A percentile compares a stretch with the other conserved stretches of the same genome.
Evolutionary conservation across 1,140 invertebrate species (phyloP).

Genomic region (Penaeus chinensis): DNA sequence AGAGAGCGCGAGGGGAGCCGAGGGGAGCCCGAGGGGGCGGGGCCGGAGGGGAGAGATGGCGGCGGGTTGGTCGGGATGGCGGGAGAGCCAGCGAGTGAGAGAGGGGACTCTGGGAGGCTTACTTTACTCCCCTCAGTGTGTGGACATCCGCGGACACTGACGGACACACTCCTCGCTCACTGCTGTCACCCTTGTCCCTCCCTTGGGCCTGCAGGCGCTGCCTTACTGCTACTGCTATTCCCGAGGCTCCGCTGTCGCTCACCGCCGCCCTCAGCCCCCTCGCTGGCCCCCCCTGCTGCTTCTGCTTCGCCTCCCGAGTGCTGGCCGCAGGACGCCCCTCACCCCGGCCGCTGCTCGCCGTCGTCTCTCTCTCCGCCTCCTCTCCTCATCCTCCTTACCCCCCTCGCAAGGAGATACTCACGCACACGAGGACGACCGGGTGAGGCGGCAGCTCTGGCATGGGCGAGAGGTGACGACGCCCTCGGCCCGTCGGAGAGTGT

Average conservation of each 20-base stretch:
- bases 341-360: too few species aligned
- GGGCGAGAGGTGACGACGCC: too few species aligned
- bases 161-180: slow-evolving; percentile 19
- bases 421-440: too few species aligned
- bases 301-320: too few species aligned
- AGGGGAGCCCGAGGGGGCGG: slow-evolving; percentile 41
- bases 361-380: too few species aligned
- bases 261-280: too few species aligned
- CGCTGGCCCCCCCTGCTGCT: neutral
- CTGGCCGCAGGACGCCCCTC: too few species aligned
- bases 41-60: slow-evolving; percentile 11
- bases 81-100: slow-evolving; percentile 24
- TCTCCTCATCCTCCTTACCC: too few species aligned
- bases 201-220: neutral
- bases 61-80: slow-evolving; percentile 23
- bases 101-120: slow-evolving; percentile 5
- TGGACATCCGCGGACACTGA: slow-evolving; percentile 32
- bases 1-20: slow-evolving; percentile 27
- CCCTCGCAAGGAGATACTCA: too few species aligned
- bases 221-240: neutral
- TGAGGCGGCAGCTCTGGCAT: too few species aligned
- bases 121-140: slow-evolving; percentile 41
- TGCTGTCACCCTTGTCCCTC: neutral
- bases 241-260: neutral
- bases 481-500: too few species aligned